Percentiles rank a stretch among this genome's conserved stretches.
Conservation (phyloP, 2,113 vertebrate genomes). For the Balaenoptera acutorostrata region DNA sequence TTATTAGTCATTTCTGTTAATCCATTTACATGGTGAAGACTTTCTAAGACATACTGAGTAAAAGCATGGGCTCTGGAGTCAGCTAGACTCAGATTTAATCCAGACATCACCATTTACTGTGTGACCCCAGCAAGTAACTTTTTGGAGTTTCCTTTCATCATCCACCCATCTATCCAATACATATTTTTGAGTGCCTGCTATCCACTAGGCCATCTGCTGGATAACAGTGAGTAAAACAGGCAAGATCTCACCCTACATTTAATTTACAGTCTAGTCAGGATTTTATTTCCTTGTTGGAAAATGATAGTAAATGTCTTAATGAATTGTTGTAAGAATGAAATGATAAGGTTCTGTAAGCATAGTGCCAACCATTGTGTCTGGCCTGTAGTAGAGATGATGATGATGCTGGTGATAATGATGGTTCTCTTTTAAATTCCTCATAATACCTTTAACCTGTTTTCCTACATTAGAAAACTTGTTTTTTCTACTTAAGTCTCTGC, state of each 20-base stretch:
- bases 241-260: not conserved
- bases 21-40: not conserved
- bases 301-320: not conserved
- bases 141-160: not conserved
- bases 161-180: not conserved
- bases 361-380: not conserved
- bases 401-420: not conserved
- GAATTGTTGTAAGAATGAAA: not conserved
- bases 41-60: not conserved
- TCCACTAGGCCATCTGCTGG: not conserved
- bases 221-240: not conserved
- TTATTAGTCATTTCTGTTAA: not conserved
- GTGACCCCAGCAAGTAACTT: not conserved
- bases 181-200: not conserved
- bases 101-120: not conserved
- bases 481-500: not conserved
- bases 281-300: slow-evolving; percentile 15
- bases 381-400: not conserved
- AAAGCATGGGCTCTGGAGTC: not conserved
- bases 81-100: not conserved
- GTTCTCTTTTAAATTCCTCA: not conserved
- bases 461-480: not conserved
- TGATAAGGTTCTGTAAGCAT: not conserved
- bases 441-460: not conserved
- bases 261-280: not conserved